Percentiles rank a stretch among this genome's conserved stretches.
These are phyloP conservation scores for Tenthredo distinguenda DNA, from an alignment of 2,888 invertebrate species.

Conservation along the genomic window DNA sequence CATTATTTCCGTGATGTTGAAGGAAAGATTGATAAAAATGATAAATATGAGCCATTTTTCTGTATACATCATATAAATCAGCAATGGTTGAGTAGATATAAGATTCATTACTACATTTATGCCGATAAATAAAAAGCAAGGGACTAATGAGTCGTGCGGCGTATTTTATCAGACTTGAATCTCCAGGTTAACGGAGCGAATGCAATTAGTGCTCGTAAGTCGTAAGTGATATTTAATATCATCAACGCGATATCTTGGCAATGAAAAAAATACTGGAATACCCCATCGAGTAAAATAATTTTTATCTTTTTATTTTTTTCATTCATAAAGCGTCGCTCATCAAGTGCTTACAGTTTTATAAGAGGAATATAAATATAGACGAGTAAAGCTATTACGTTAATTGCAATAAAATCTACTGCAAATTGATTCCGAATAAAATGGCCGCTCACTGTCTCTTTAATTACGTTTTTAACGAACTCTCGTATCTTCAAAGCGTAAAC, in stretches of 20 bases:
- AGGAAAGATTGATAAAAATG: background rate
- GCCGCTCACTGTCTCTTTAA: background rate
- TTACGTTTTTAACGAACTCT: background rate
- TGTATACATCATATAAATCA: background rate
- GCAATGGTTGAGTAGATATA: background rate
- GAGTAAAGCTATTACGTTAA: background rate
- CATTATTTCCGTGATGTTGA: background rate
- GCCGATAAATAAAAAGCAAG: background rate
- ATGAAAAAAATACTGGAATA: background rate
- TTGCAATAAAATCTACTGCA: background rate
- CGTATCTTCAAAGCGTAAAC: background rate
- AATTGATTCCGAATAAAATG: background rate
- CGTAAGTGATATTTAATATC: slow-evolving; percentile 35
- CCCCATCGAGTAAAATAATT: background rate
- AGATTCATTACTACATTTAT: background rate
- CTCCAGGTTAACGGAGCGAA: slow-evolving; percentile 16
- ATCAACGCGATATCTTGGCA: background rate
- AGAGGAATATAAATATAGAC: background rate
- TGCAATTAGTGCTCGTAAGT: slow-evolving; percentile 12
- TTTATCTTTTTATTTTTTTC: background rate
- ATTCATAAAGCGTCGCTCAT: background rate
- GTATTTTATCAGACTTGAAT: slow-evolving; percentile 28
- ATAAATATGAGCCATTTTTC: background rate
- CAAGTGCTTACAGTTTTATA: background rate
- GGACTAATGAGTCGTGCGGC: slow-evolving; percentile 12